Percentiles rank a stretch among this genome's conserved stretches.
Evolutionary conservation across 2,797 vertebrate genomes (phyloP).

Genomic region (Moxostoma hubbsi): DNA sequence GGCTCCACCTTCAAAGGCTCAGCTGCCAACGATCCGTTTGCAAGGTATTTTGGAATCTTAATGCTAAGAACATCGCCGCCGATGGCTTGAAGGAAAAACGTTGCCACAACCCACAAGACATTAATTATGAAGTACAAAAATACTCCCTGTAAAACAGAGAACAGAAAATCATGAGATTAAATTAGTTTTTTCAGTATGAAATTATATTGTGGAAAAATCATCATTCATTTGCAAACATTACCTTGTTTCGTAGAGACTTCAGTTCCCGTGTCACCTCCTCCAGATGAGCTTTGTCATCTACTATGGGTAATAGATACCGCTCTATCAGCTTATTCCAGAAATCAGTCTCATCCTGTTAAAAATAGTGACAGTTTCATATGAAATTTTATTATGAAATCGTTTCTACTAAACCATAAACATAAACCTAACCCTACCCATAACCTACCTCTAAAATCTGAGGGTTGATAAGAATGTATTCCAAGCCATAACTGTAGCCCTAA

Average conservation of each 20-base stretch:
- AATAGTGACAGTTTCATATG: constrained; percentile 1
- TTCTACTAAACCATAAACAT: neutral
- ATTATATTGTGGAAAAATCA: neutral
- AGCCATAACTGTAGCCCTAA: neutral
- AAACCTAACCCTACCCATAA: neutral
- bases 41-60: constrained; percentile 73
- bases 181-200: neutral
- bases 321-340: constrained; percentile 81
- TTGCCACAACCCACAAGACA: constrained; percentile 83
- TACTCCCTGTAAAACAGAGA: constrained; percentile 71
- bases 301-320: constrained; percentile 75
- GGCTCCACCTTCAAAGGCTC: constrained; percentile 78
- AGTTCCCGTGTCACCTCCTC: constrained; percentile 73
- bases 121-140: constrained; percentile 85
- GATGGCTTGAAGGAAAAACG: constrained; percentile 82
- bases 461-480: neutral
- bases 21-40: constrained; percentile 61
- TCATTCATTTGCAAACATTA: constrained; percentile 35
- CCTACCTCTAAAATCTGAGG: neutral
- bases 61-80: constrained; percentile 79
- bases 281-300: constrained; percentile 64
- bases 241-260: constrained; percentile 82
- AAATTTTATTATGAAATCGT: neutral
- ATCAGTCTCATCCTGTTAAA: constrained; percentile 72
- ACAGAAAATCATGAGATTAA: neutral